These are phyloP conservation scores for Sebastolobus altivelis DNA, from an alignment of 2,797 vertebrate genomes.

Conservation along the genomic window DNA sequence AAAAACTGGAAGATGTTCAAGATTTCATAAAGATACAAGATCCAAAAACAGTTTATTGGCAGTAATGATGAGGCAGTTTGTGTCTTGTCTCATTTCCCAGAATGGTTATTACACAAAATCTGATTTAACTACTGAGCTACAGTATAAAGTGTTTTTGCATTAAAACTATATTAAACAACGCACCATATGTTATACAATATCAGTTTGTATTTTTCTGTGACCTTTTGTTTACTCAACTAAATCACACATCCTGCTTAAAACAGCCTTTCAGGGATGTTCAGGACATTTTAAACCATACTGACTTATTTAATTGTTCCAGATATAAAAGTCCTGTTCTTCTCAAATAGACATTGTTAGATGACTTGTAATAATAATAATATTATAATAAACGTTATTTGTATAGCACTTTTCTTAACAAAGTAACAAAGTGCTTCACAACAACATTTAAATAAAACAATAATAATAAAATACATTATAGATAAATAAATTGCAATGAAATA, in stretches of 20 bases:
- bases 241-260: conserved; percentile 7
- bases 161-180: not conserved
- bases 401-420: not conserved
- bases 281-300: not conserved
- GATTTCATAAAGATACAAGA: conserved; percentile 40
- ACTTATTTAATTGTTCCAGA: not conserved
- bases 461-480: too few relatives aligned
- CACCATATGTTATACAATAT: conserved; percentile 21
- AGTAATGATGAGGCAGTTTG: conserved; percentile 15
- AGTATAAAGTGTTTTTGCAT: not conserved
- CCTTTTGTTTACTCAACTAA: not conserved
- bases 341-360: not conserved
- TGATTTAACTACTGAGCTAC: conserved; percentile 10
- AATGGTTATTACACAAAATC: conserved; percentile 24
- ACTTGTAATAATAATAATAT: not conserved
- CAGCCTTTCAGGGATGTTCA: not conserved
- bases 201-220: conserved; percentile 7
- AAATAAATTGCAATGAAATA: too few relatives aligned
- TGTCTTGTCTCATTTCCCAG: conserved; percentile 32
- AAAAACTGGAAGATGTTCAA: conserved; percentile 35
- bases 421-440: too few relatives aligned
- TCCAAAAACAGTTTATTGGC: conserved; percentile 31
- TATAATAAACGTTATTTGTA: not conserved
- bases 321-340: not conserved
- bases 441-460: too few relatives aligned